These are phyloP conservation scores for Onthophagus sagittarius DNA, from an alignment of 2,888 invertebrate genomes.

Conservation along the genomic window DNA sequence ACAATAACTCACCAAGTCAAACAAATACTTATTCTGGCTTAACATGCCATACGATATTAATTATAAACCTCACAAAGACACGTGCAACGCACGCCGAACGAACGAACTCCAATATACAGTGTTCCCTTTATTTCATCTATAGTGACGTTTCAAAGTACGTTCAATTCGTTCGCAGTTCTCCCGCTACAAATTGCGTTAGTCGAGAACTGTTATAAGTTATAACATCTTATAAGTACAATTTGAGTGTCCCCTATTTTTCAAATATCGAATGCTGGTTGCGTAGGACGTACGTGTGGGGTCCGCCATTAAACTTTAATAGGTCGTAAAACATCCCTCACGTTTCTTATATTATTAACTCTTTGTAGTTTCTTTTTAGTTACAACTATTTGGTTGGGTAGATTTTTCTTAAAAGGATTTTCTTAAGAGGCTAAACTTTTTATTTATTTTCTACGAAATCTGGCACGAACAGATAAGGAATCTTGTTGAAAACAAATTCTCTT, in stretches of 20 bases:
- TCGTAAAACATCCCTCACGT: neutral
- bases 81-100: neutral
- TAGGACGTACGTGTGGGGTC: neutral
- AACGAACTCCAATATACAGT: neutral
- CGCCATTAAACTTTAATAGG: neutral
- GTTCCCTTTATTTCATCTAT: neutral
- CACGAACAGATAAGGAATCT: neutral
- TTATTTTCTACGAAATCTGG: neutral
- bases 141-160: neutral
- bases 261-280: no score
- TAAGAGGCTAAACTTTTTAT: neutral
- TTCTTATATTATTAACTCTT: neutral
- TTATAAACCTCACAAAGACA: neutral
- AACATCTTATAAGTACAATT: neutral
- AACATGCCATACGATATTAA: neutral
- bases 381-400: no score
- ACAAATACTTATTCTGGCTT: neutral
- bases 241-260: neutral
- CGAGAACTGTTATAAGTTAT: neutral
- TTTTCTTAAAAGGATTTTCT: neutral
- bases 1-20: neutral
- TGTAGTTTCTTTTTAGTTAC: neutral
- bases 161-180: neutral
- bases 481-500: neutral
- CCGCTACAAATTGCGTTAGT: neutral